A percentile compares a stretch with the other conserved stretches of the same genome.
These are phyloP conservation scores for Cuniculus paca DNA, from an alignment of 2,797 vertebrate species.

Conservation along the genomic window DNA sequence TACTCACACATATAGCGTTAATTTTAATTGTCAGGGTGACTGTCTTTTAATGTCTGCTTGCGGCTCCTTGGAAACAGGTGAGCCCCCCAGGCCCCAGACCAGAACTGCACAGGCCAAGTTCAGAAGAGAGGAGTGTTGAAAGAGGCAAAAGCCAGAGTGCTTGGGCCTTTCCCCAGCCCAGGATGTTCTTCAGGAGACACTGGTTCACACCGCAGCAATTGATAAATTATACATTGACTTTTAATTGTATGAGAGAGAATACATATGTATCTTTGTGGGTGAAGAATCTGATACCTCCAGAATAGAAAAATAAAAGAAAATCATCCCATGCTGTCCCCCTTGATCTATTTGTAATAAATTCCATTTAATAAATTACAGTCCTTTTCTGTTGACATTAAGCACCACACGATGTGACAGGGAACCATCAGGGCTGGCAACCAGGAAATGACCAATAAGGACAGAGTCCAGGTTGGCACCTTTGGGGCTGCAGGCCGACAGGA, in stretches of 20 bases:
- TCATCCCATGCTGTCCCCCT: not conserved
- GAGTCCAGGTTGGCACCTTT: not conserved
- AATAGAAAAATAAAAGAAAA: slow-evolving; percentile 34
- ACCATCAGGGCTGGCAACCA: not conserved
- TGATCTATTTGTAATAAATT: slow-evolving; percentile 37
- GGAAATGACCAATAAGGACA: not conserved
- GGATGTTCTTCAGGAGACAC: slow-evolving; percentile 31
- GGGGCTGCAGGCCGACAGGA: not conserved
- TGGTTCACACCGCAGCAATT: not conserved
- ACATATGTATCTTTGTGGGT: not conserved
- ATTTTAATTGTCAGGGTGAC: not conserved
- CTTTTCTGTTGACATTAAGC: not conserved
- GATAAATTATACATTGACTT: not conserved
- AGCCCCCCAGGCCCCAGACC: not conserved
- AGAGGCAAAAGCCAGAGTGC: slow-evolving; percentile 20
- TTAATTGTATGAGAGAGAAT: not conserved
- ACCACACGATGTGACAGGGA: not conserved
- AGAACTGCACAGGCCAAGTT: not conserved
- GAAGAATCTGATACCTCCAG: not conserved
- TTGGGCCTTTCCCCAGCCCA: not conserved
- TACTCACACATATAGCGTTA: not conserved
- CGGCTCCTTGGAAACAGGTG: not conserved
- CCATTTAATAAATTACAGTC: slow-evolving; percentile 15
- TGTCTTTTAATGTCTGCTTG: slow-evolving; percentile 17
- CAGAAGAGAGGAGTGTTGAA: slow-evolving; percentile 14